Conservation (phyloP, 2,888 invertebrate species). For the Pterostichus madidus region DNA sequence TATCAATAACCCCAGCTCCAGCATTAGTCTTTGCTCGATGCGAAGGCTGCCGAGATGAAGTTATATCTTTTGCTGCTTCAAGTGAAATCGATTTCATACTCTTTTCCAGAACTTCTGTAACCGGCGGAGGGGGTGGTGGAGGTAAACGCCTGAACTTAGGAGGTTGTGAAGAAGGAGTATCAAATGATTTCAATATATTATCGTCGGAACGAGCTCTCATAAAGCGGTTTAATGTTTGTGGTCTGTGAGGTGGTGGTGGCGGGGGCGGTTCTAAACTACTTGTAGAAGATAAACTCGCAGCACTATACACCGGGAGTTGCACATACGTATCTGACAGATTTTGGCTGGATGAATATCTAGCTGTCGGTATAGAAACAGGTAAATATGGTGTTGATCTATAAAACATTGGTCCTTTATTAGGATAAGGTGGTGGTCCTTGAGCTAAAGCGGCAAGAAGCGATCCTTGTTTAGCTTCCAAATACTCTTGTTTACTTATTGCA, state of each 20-base stretch:
- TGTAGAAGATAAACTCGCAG: conserved; percentile 83
- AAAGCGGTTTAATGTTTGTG: conserved; percentile 79
- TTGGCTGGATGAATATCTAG: conserved; percentile 89
- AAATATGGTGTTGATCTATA: conserved; percentile 92
- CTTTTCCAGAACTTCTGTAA: conserved; percentile 74
- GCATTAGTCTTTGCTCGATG: conserved; percentile 70
- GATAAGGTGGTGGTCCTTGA: conserved; percentile 80
- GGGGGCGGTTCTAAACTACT: conserved; percentile 82
- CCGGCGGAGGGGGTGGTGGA: conserved; percentile 78
- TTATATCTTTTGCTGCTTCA: conserved; percentile 59
- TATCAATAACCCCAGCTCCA: conserved; percentile 80
- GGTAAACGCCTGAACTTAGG: conserved; percentile 80
- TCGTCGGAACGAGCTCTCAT: conserved; percentile 89
- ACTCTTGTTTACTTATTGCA: conserved; percentile 93
- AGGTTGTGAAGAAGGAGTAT: conserved; percentile 80
- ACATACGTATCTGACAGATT: conserved; percentile 88
- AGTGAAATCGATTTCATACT: conserved; percentile 66
- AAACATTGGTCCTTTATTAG: conserved; percentile 85
- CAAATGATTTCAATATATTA: conserved; percentile 86
- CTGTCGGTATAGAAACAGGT: conserved; percentile 83
- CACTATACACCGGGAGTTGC: conserved; percentile 85
- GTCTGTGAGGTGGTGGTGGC: conserved; percentile 82
- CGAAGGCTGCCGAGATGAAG: conserved; percentile 58
- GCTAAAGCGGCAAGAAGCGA: conserved; percentile 84
- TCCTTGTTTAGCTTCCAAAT: conserved; percentile 92